Evolutionary conservation across 2,113 vertebrate genomes (phyloP), one percentile per base, ranked within the genome.

Genomic region (Nycticebus coucang): DNA sequence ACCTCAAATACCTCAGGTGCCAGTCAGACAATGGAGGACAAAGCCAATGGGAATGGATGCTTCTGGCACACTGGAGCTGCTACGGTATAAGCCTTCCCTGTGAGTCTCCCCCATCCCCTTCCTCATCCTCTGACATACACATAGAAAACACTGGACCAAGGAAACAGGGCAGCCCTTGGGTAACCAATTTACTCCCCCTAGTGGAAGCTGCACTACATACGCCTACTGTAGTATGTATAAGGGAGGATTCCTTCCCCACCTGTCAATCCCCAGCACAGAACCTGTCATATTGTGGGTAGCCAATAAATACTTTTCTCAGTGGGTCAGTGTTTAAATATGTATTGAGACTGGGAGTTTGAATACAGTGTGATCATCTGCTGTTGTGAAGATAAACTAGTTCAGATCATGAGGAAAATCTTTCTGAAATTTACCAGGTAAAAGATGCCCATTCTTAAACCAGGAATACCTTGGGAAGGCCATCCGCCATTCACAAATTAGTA

Each of bases 391-490:
- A 71, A 88, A 24, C 22, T 79, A 59, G 45, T 85, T 79, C 26
- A 66, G 26, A 41, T 79, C n/a, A 55, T 92, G 60, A 62, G 87
- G 55, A 87, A 33, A 89, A 59, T 91, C 50, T 94, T 77, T 53
- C 64, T 87, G 60, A 83, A 69, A 74, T 79, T 71, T 59, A 64
- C 62, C 12, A 11, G 21, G 62, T 33, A 71, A 45, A 18, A 1
- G 28, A 1, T 55, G 69, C 19, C 37, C 57, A 4, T 88, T 87
- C 64, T 83, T 89, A 41, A 83, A 59, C 41, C 8, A 9, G 14
- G 10, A 33, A 57, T 21, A 59, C 35, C 57, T 88, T 26, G 5
- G 57, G 62, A 75, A 85, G 57, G 30, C 21, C 66, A 24, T 50
- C 17, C 37, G 53, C 68, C 45, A 37, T n/a, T 74, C 24, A 85